Base-by-base conservation (phyloP, 2,888 invertebrate genomes). In the Macrosiphum euphorbiae region DNA sequence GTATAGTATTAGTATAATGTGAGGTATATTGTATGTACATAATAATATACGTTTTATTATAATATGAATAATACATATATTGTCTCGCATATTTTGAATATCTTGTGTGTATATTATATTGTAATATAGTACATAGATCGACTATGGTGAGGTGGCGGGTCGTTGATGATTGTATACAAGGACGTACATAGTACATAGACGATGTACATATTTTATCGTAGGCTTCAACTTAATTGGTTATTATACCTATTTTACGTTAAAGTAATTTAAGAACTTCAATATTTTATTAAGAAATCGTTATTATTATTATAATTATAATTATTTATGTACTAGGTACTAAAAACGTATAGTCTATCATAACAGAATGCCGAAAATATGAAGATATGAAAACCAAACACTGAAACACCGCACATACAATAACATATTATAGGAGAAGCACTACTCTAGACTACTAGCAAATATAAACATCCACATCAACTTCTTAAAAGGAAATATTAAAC, bases 11-110 rank as follows among this genome's bases (percentile, higher is more conserved):
- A 78, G 78, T 20, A 78, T 78, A 35, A 35, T 78, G 35, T 78
- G 35, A 78, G 20, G 35, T 78, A 35, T 78, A 78, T 78, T 78
- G 35, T 78, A 78, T 78, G 35, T 35, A 35, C 35, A 78, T 78
- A 35, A 78, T 78, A 78, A 35, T 78, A 78, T 35, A 78, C n/a
- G 20, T 35, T 78, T 78, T 78, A 78, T 78, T 35, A 78, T 78
- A 78, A 78, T 78, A 78, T 78, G 78, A 78, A 78, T 78, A 78
- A 78, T 20, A 35, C 35, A 78, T 78, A 78, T 20, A 78, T 78
- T 35, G 35, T 78, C 20, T 78, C 78, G 3, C 35, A 78, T 35
- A 78, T 20, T 78, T 78, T 78, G 78, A 78, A 78, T 78, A 78
- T 78, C 35, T 78, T 41, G 35, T 78, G 20, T 78, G 35, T 35